Base-by-base conservation (phyloP, 1,140 invertebrate species). In the Psix sp. region DNA sequence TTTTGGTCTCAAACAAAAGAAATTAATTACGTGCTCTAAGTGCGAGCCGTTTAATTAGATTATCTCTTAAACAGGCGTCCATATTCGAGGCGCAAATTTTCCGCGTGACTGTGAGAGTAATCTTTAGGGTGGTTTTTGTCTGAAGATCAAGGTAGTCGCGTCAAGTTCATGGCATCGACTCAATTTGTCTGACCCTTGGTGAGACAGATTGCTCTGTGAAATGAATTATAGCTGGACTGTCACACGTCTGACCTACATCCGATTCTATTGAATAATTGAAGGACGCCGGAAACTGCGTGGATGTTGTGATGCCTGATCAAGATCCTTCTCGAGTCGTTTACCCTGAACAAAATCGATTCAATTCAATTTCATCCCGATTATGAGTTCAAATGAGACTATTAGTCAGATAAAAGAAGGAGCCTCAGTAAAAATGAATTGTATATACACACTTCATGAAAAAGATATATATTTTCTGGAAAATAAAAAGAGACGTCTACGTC, bases 201-300 rank as follows among this genome's bases (percentile, higher is more conserved):
- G 43, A 59, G 39, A 51, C 31, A 38, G 40, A 56, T 73, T 38
- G 48, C 35, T 51, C 43, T 38, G 7, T 26, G 24, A 54, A 60
- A 62, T 62, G 63, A 74, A 17, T 67, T 56, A 56, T 51, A 21
- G 18, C 43, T 52, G 16, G 24, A 48, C 9, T 52, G 45, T 46
- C 59, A 40, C 40, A 59, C 18, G 63, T 73, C 48, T 75, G 79
- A 80, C 77, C 79, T 79, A 80, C 33, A 79, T 80, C 67, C 26
- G 46, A 68, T 75, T 68, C 39, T 75, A 78, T 78, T 79, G 52
- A 71, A 71, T 67, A 76, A 76, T 70, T 74, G 56, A 56, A 67
- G 48, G 71, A 26, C 49, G 43, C 10, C 31, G 48, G n/a, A 31
- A 57, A 70, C 35, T 15, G 15, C 43, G 29, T 17, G 33, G 45